Evolutionary conservation across 2,888 invertebrate species (phyloP).

Genomic region (Tenthredo scrophulariae): DNA sequence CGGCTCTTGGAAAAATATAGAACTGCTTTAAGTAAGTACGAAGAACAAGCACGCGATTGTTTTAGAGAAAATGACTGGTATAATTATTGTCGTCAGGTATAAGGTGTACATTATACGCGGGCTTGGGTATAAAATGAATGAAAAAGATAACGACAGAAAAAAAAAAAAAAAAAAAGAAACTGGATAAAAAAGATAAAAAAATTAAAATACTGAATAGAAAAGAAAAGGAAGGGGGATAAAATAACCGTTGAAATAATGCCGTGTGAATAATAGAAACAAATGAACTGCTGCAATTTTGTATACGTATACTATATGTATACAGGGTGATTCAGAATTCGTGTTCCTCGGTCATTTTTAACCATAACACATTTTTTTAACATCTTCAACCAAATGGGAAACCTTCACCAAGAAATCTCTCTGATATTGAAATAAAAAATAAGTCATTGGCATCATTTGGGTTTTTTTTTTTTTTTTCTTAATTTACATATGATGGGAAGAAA

Average conservation of each 20-base stretch:
- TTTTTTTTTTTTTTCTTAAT: too few relatives aligned
- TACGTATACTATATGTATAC: too few relatives aligned
- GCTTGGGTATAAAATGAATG: neutral
- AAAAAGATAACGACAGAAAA: neutral
- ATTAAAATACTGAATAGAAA: neutral
- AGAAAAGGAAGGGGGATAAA: too few relatives aligned
- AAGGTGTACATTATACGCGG: neutral
- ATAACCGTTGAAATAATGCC: neutral
- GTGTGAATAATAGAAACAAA: conserved; percentile 4
- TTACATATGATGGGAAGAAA: too few relatives aligned
- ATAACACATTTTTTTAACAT: too few relatives aligned
- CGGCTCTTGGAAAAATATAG: neutral
- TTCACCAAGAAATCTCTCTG: too few relatives aligned
- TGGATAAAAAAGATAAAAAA: neutral
- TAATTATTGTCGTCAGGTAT: conserved; percentile 4
- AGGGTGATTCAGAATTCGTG: too few relatives aligned
- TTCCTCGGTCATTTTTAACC: too few relatives aligned
- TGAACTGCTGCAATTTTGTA: neutral
- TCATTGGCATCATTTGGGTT: too few relatives aligned
- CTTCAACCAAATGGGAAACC: too few relatives aligned
- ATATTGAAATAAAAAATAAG: too few relatives aligned
- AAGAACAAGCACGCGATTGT: conserved; percentile 22
- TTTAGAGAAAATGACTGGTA: neutral
- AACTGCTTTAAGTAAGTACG: neutral
- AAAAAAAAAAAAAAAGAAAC: neutral